These are phyloP conservation scores for Thysanoteuthis rhombus DNA, from an alignment of 2,888 invertebrate species.

Conservation along the genomic window DNA sequence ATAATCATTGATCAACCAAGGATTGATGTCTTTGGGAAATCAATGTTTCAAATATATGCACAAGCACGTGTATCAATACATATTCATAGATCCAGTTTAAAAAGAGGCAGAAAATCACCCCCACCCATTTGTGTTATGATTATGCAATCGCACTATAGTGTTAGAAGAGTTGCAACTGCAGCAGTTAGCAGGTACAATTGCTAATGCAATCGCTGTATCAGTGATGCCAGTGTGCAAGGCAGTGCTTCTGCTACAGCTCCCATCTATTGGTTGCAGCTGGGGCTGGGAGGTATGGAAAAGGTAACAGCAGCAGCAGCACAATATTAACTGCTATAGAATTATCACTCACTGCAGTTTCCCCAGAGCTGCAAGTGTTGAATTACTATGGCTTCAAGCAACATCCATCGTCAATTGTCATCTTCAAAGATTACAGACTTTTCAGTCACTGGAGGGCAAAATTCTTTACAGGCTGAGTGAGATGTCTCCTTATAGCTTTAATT, in stretches of 20 bases:
- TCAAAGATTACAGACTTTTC: constrained; percentile 12
- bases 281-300: background rate
- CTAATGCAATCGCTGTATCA: constrained; percentile 12
- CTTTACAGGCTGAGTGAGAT: background rate
- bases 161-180: constrained; percentile 12
- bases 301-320: background rate
- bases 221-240: constrained; percentile 1
- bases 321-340: background rate
- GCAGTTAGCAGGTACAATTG: constrained; percentile 12
- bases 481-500: background rate
- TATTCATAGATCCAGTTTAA: background rate
- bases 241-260: background rate
- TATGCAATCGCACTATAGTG: background rate
- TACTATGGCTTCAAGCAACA: background rate
- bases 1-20: background rate
- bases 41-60: background rate
- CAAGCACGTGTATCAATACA: background rate
- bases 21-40: background rate
- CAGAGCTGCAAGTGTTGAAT: constrained; percentile 12
- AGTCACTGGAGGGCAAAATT: background rate
- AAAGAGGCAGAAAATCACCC: background rate
- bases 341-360: constrained; percentile 12
- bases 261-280: background rate
- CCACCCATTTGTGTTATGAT: background rate
- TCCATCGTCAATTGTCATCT: background rate